Percentiles rank a stretch among this genome's conserved stretches.
These are phyloP conservation scores for Acropternis orthonyx DNA, from an alignment of 2,797 vertebrate species.

Conservation along the genomic window DNA sequence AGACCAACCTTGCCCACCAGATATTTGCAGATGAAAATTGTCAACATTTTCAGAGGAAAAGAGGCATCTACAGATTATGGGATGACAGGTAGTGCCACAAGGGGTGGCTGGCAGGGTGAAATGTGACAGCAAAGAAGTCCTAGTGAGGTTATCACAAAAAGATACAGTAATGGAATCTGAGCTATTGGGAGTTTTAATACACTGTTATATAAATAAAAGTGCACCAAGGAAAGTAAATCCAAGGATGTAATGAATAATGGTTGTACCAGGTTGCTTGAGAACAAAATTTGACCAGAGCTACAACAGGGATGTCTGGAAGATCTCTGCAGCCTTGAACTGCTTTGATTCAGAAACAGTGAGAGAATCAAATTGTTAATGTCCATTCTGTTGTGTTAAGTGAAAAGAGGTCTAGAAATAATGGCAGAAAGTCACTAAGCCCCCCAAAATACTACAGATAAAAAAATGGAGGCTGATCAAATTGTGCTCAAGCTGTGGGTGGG, in stretches of 20 bases:
- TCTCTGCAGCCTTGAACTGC: not conserved
- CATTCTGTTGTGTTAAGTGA: not conserved
- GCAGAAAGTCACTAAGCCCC: not conserved
- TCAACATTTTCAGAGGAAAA: not conserved
- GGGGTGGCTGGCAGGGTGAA: not conserved
- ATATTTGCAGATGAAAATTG: not conserved
- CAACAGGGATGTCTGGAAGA: not conserved
- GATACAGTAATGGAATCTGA: not conserved
- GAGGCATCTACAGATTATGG: not conserved
- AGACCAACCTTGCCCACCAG: not conserved
- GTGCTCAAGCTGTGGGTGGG: not conserved
- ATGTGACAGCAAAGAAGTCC: not conserved
- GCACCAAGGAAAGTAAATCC: not conserved
- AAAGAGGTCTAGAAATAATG: not conserved
- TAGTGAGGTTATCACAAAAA: not conserved
- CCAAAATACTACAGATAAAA: not conserved
- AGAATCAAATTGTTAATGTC: not conserved
- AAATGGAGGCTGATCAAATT: not conserved
- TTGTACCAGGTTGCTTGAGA: not conserved
- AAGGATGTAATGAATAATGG: not conserved
- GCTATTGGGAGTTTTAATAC: not conserved
- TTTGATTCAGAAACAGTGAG: not conserved
- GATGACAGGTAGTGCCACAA: not conserved
- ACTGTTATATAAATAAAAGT: not conserved
- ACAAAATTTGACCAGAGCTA: not conserved